These are phyloP conservation scores for Melipona beecheii DNA, from an alignment of 2,888 invertebrate genomes.

Conservation along the genomic window DNA sequence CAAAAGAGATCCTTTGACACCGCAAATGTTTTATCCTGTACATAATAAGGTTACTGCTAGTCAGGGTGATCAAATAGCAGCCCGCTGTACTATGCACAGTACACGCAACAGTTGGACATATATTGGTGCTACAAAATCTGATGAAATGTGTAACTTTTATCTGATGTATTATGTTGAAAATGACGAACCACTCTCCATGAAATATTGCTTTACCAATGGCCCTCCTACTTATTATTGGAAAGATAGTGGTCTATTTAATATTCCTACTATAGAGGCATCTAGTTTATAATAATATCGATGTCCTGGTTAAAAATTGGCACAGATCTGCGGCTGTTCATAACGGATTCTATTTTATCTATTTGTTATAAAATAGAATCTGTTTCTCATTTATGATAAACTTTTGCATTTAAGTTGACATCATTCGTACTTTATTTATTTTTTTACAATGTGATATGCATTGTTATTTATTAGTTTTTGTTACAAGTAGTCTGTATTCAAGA, in stretches of 20 bases:
- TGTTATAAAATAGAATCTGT: slow-evolving; percentile 27
- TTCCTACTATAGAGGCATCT: slow-evolving; percentile 90
- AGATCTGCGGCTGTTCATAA: slow-evolving; percentile 20
- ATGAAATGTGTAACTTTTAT: slow-evolving; percentile 99
- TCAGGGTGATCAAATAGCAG: slow-evolving; percentile 91
- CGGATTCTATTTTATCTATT: slow-evolving; percentile 23
- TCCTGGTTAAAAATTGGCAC: background rate
- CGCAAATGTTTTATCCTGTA: slow-evolving; percentile 98
- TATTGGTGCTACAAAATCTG: slow-evolving; percentile 93
- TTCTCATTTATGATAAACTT: background rate
- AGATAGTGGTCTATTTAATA: slow-evolving; percentile 88
- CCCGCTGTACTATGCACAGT: slow-evolving; percentile 96
- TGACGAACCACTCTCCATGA: slow-evolving; percentile 89
- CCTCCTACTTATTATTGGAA: slow-evolving; percentile 95
- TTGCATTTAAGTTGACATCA: background rate
- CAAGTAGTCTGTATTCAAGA: background rate
- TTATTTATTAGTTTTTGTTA: slow-evolving; percentile 15
- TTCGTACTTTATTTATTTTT: background rate
- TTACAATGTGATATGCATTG: background rate
- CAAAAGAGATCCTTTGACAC: slow-evolving; percentile 93
- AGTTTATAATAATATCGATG: slow-evolving; percentile 83
- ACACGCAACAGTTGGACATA: slow-evolving; percentile 87
- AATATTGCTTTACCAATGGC: slow-evolving; percentile 93
- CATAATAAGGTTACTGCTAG: slow-evolving; percentile 87
- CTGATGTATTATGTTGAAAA: slow-evolving; percentile 96